phyloP scores from a whole-genome alignment of 2,888 invertebrate species.

The Cantharis lateralis region DNA sequence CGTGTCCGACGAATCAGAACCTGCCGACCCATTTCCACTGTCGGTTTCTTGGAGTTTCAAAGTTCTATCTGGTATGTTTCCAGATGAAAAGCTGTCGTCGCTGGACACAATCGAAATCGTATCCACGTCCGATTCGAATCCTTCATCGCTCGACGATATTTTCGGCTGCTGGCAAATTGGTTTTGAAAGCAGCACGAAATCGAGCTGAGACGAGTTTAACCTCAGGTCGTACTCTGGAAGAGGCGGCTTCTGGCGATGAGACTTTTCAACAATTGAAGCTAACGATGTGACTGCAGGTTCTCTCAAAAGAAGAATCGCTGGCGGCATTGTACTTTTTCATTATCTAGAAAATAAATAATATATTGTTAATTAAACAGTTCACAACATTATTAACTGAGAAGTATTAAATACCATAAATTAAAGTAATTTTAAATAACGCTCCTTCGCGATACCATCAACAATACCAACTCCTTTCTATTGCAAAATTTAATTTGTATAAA shows the following conservation, averaged over 20 bases:
- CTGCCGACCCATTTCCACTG: slow-evolving; percentile 54
- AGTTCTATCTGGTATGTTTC: slow-evolving; percentile 29
- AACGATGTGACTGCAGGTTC: slow-evolving; percentile 48
- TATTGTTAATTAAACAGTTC: neutral
- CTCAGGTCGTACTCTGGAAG: slow-evolving; percentile 49
- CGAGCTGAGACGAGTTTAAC: slow-evolving; percentile 46
- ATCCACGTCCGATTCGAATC: slow-evolving; percentile 59
- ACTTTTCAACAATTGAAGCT: slow-evolving; percentile 51
- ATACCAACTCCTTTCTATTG: neutral
- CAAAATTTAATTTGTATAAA: neutral
- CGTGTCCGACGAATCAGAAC: slow-evolving; percentile 51
- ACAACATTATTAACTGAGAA: neutral
- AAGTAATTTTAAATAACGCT: neutral
- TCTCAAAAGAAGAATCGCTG: slow-evolving; percentile 49
- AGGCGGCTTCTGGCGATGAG: slow-evolving; percentile 43
- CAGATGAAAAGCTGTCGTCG: slow-evolving; percentile 50
- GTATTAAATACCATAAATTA: neutral
- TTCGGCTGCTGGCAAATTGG: neutral
- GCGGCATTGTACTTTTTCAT: slow-evolving; percentile 51
- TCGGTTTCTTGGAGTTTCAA: slow-evolving; percentile 51
- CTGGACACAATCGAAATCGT: slow-evolving; percentile 53
- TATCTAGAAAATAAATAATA: slow-evolving; percentile 47
- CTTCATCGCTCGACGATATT: slow-evolving; percentile 48
- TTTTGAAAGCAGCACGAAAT: slow-evolving; percentile 39
- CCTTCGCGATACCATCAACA: neutral